Conservation (phyloP, 1,140 invertebrate genomes). For the Steinernema feltiae region DNA sequence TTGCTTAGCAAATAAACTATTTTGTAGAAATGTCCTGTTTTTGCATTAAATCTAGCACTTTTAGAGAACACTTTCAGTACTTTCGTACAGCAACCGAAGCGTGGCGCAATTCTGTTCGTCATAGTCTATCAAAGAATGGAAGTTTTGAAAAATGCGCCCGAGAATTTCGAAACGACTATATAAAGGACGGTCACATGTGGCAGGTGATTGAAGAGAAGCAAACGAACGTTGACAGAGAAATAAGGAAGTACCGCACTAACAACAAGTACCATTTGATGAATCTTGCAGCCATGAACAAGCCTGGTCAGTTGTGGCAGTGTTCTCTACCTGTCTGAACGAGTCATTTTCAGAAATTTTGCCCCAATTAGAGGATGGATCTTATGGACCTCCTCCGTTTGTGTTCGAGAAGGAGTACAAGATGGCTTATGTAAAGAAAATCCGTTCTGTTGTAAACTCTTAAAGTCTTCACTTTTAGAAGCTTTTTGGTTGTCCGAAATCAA, state of each 20-base stretch:
- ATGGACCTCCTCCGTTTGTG: not conserved
- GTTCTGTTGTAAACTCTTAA: not conserved
- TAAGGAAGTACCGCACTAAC: not conserved
- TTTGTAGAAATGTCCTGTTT: too few species aligned
- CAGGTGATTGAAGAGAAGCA: not conserved
- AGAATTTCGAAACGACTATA: not conserved
- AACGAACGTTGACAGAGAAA: not conserved
- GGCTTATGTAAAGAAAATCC: slow-evolving; percentile 1
- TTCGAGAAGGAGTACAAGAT: not conserved
- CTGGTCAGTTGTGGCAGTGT: not conserved
- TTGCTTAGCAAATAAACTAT: too few species aligned
- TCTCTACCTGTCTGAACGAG: too few species aligned
- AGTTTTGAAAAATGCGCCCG: not conserved
- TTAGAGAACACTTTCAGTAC: not conserved
- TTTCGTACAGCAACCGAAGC: not conserved
- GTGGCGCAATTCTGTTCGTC: not conserved
- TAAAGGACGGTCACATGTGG: not conserved
- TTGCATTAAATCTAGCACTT: not conserved
- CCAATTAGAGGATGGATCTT: not conserved
- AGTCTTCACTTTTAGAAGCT: not conserved
- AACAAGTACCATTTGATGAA: not conserved
- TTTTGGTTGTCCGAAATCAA: not conserved
- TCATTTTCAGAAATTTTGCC: slow-evolving; percentile 1
- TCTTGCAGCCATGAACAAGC: not conserved
- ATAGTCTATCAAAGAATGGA: slow-evolving; percentile 4